Base-by-base conservation (phyloP, 2,888 invertebrate species). In the Drosophila rellima region DNA sequence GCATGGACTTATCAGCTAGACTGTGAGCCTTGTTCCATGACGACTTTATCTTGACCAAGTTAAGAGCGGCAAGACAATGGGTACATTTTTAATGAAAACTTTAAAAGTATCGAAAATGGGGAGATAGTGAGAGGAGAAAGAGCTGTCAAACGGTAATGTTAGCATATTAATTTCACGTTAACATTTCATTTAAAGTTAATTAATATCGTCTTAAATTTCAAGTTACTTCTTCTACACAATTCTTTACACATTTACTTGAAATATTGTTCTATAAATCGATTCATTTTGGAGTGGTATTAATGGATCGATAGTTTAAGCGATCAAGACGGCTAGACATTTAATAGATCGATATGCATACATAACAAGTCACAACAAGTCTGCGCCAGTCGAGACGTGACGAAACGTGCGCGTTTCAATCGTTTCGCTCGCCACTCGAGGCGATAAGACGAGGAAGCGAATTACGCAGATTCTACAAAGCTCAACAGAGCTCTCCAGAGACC, bases 311-410 rank as follows among this genome's bases (percentile, higher is more conserved):
- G 68, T 48, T 66, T 60, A 74, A 54, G 70, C 51, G 69, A 75
- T 74, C 70, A 61, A 74, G 69, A 72, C 80, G 84, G 83, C 84
- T 74, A 83, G 84, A 83, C 82, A 51, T 56, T 67, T 66, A 66
- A 56, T 74, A 66, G 66, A 75, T 82, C 62, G 68, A 74, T 80
- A 39, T 39, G 23, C 31, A 50, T 40, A 40, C 10, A 35, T 33
- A 80, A 70, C 65, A 61, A 65, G 51, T 52, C 62, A 60, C 40
- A 71, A 61, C 64, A 62, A 70, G 61, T 63, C 61, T 70, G 74
- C 42, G 18, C 71, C 78, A 72, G 82, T 73, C 80, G 80, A 76
- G 70, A 83, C 82, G 82, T 85, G 82, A 84, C 75, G 78, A 74
- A 76, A 84, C 85, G 85, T 74, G 82, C 73, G 67, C 80, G 50